Evolutionary conservation across 2,113 vertebrate species (phyloP).

Genomic region (Grantiella picta): DNA sequence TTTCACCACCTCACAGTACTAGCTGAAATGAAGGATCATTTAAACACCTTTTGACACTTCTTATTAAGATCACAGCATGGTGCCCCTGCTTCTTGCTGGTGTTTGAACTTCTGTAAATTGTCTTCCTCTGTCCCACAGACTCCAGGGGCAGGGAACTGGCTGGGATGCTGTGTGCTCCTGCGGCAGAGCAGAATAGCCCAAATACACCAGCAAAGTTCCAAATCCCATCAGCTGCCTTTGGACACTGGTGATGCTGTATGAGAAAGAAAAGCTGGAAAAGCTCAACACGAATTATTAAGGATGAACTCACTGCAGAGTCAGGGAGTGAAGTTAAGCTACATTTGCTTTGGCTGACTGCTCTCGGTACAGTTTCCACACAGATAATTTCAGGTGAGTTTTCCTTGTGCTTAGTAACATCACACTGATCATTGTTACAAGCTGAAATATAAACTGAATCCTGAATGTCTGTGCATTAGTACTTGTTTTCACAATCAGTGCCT

Average conservation of each 20-base stretch:
- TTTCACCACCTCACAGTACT: not conserved
- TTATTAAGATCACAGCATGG: not conserved
- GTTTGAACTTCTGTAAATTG: not conserved
- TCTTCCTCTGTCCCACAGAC: not conserved
- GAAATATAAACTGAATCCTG: not conserved
- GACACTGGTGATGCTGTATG: not conserved
- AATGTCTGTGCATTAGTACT: not conserved
- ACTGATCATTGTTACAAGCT: not conserved
- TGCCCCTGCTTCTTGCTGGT: not conserved
- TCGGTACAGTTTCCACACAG: not conserved
- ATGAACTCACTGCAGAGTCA: not conserved
- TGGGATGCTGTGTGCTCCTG: rapidly evolving
- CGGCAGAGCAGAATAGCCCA: not conserved
- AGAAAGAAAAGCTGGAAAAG: not conserved
- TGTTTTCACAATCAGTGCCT: not conserved
- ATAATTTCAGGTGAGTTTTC: not conserved
- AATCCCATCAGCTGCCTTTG: not conserved
- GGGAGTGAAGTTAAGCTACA: not conserved
- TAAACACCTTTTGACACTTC: not conserved
- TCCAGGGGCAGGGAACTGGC: not conserved
- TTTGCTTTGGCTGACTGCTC: not conserved
- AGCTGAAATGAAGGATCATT: not conserved
- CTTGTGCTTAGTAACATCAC: not conserved
- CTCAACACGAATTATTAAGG: not conserved
- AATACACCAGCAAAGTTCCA: not conserved